Evolutionary conservation across 2,888 invertebrate genomes (phyloP), one percentile per base, ranked within the genome.

Genomic region (Diogma glabrata): DNA sequence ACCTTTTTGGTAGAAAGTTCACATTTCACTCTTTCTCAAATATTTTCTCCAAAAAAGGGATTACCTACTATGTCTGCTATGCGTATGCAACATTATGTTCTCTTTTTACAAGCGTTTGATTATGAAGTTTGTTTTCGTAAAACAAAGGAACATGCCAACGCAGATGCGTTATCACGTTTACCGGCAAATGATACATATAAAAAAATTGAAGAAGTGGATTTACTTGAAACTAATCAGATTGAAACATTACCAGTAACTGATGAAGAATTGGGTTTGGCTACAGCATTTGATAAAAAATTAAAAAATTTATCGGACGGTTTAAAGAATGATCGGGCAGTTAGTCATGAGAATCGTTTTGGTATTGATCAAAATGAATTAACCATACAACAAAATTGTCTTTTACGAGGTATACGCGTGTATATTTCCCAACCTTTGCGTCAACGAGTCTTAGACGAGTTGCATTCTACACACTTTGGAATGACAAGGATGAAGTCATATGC

Each of bases 1-100:
- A 63, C 53, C 16, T 70, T 1, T 65, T 58, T 53, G 70, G 69
- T 3, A 53, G 56, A 9, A 52, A 54, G 33, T 60, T 62, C 33
- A 54, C 40, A 58, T 24, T 53, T 59, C n/a, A n/a, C n/a, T n/a
- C n/a, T n/a, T n/a, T n/a, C n/a, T n/a, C n/a, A n/a, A n/a, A n/a
- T n/a, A n/a, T 53, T 59, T 49, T 52, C 56, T 16, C 43, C 52
- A 1, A 47, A 52, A 14, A 55, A 53, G 19, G 48, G 55, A 2
- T 50, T 59, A 8, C 58, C 60, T 4, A 53, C 38, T 1, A 51
- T 59, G 22, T 53, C 57, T 6, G 56, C 59, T 28, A 53, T 54
- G 14, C 43, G 60, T 23, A 56, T 60, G 53, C 57, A 60, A 36
- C 56, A 58, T 33, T 61, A 57, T 47, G 59, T 55, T 1, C 20